phyloP scores from a whole-genome alignment of 2,113 vertebrate species.

The Microcebus lehilahytsara region DNA sequence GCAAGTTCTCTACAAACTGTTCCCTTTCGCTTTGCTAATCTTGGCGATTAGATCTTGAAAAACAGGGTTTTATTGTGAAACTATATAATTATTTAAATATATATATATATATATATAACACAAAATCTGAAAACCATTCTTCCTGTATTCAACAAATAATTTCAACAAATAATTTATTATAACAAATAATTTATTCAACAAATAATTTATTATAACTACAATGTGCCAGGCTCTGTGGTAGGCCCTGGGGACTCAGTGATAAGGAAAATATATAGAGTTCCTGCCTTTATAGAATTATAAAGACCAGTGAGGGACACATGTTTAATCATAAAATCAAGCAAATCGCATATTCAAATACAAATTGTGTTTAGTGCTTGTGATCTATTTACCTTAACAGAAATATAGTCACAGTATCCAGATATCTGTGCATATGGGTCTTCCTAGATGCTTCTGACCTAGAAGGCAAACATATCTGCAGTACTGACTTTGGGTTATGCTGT shows the following conservation, averaged over 20 bases:
- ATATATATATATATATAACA: no score
- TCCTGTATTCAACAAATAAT: neutral
- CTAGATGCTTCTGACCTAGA: neutral
- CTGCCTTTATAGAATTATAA: neutral
- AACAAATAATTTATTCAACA: neutral
- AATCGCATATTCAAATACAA: neutral
- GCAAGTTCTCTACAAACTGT: neutral
- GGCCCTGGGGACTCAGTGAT: neutral
- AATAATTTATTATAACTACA: neutral
- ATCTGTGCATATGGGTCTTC: neutral
- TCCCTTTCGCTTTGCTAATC: neutral
- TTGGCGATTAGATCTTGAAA: neutral
- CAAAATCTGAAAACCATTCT: neutral
- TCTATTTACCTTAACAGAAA: neutral
- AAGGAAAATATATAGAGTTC: neutral
- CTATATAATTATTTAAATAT: neutral
- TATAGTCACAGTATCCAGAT: neutral
- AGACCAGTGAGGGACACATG: no score
- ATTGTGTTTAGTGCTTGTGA: neutral
- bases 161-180: neutral
- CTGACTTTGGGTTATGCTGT: neutral
- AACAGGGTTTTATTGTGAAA: neutral
- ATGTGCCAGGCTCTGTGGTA: neutral
- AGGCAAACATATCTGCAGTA: neutral
- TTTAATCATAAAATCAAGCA: neutral